Conservation (phyloP, 1,140 invertebrate species). For the Drosophila serrata region DNA sequence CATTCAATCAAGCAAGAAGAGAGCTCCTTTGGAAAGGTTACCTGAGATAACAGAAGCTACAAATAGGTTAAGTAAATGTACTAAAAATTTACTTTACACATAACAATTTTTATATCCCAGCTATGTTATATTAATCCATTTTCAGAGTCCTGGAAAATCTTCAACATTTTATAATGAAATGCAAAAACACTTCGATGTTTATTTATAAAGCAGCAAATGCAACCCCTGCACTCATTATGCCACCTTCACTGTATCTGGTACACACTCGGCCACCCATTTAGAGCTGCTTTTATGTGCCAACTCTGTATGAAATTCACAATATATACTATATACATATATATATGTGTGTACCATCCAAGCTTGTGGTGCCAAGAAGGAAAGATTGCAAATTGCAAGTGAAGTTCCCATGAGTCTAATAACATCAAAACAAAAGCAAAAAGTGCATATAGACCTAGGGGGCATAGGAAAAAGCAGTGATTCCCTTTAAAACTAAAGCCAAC, state of each 20-base stretch:
- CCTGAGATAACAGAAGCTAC: background rate
- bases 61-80: no score
- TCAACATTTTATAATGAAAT: slow-evolving; percentile 54
- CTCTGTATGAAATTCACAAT: slow-evolving; percentile 55
- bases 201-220: slow-evolving; percentile 3
- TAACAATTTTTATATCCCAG: no score
- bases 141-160: background rate
- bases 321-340: slow-evolving; percentile 38
- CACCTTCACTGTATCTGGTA: slow-evolving; percentile 15
- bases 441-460: background rate
- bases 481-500: background rate
- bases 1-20: background rate
- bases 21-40: no score
- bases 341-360: slow-evolving; percentile 11
- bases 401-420: slow-evolving; percentile 71
- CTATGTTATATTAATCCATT: no score
- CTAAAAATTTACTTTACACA: no score
- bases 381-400: slow-evolving; percentile 71
- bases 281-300: slow-evolving; percentile 53
- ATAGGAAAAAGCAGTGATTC: slow-evolving; percentile 4
- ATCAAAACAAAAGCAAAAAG: slow-evolving; percentile 36
- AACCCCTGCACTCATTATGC: slow-evolving; percentile 52
- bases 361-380: slow-evolving; percentile 41
- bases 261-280: slow-evolving; percentile 10
- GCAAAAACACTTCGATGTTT: slow-evolving; percentile 58